phyloP scores from a whole-genome alignment of 2,113 vertebrate species.

The Erpornis zantholeuca region DNA sequence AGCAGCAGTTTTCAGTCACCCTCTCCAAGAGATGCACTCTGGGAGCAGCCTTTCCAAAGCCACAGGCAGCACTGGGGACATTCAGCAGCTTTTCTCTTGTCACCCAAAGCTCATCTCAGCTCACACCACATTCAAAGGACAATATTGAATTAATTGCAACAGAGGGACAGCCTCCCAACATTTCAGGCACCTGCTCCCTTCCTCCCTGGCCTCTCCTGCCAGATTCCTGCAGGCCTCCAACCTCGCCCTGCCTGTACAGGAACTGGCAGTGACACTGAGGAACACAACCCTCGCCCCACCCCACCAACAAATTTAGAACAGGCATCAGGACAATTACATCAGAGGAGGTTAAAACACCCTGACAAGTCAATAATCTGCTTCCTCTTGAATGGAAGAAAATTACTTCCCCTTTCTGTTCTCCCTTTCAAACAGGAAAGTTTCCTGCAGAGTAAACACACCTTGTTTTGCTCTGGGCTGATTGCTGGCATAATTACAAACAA shows the following conservation, averaged over 20 bases:
- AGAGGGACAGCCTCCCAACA: accelerated
- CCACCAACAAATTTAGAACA: not conserved
- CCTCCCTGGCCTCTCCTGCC: not conserved
- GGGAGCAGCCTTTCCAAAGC: not conserved
- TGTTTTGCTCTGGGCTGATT: not conserved
- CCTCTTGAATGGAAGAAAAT: not conserved
- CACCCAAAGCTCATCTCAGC: not conserved
- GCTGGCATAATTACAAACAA: not conserved
- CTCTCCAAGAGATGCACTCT: not conserved
- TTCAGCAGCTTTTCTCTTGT: not conserved
- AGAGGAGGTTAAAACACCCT: not conserved
- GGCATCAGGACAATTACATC: not conserved
- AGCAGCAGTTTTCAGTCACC: not conserved
- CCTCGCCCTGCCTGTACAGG: not conserved
- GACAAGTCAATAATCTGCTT: not conserved
- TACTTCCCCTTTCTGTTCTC: not conserved
- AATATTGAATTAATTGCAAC: accelerated
- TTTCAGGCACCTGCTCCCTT: not conserved
- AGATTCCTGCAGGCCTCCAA: not conserved
- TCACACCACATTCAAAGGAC: not conserved
- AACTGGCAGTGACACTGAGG: not conserved
- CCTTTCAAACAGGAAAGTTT: not conserved
- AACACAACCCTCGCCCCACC: not conserved
- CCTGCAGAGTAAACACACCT: not conserved
- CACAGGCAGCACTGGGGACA: not conserved